Evolutionary conservation across 2,113 vertebrate species (phyloP), one percentile per base, ranked within the genome.

Genomic region (Salvelinus namaycush): DNA sequence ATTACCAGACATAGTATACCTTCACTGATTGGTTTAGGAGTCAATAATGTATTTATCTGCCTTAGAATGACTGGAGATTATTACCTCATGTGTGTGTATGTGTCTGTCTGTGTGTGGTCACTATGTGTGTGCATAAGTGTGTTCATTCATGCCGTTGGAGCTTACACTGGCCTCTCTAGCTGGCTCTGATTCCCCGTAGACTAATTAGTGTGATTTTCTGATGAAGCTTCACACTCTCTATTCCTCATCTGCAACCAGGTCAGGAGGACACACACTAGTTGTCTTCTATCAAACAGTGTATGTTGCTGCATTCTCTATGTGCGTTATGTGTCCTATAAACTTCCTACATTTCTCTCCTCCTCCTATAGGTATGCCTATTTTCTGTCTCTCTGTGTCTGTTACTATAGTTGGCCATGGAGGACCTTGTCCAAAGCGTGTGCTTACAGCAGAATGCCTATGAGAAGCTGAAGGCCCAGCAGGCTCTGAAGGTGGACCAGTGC

Each of bases 381-480:
- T 73, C 51, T 68, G 4, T 64, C 24, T 79, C 39, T 84, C 44
- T 1, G 48, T 48, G 3, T 60, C 16, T 60, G 5, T 62, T 62
- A 13, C 68, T 75, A 9, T 92, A 99, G 98, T 89, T 99, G 89
- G 97, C 96, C 71, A 88, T 99, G 86, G 95, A 96, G 90, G 97
- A 99, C 85, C 97, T 97, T 0, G 96, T 99, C 68, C 98, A 99
- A 91, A 94, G 93, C 0, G 95, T 99, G 68, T 97, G 96, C 0
- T 90, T 99, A 73, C 97, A 99, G 90, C 96, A 97, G 88, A 97
- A 95, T 76, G 90, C 95, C 87, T 99, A 97, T 1, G 97, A 99
- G 92, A 99, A 99, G 91, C 93, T 99, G 81, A 99, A 99, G 87
- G 95, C 95, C 0, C 97, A 99, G 90, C 97, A 99, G 88, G 93